These are phyloP conservation scores for Heliconius charithonia DNA, from an alignment of 2,888 invertebrate genomes.

Conservation along the genomic window DNA sequence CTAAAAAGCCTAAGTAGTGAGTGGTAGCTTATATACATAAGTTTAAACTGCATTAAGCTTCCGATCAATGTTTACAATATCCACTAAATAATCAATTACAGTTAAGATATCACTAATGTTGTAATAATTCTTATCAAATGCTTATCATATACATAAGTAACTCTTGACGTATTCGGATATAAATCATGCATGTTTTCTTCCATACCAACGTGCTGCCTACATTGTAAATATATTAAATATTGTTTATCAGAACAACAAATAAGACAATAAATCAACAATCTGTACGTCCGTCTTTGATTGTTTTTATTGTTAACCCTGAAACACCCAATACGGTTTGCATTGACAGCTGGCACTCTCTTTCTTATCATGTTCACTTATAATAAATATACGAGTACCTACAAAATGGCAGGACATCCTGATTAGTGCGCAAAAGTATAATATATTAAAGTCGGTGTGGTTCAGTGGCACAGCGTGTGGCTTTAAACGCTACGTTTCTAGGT, in stretches of 20 bases:
- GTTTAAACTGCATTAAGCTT: not conserved
- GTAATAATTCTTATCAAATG: slow-evolving; percentile 31
- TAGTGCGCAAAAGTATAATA: not conserved
- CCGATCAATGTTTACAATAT: not conserved
- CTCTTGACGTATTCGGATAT: slow-evolving; percentile 30
- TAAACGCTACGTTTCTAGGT: too few species aligned
- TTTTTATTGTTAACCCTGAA: slow-evolving; percentile 31
- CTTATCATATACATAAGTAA: slow-evolving; percentile 7
- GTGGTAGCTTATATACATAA: not conserved
- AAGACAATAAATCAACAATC: slow-evolving; percentile 43
- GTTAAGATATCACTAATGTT: slow-evolving; percentile 30
- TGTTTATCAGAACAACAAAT: slow-evolving; percentile 47
- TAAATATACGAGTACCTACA: not conserved
- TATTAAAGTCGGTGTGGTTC: too few species aligned
- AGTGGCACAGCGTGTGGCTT: too few species aligned
- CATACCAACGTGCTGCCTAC: slow-evolving; percentile 19
- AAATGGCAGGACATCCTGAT: not conserved
- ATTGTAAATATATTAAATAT: slow-evolving; percentile 29
- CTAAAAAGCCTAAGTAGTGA: too few species aligned
- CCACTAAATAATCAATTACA: slow-evolving; percentile 10
- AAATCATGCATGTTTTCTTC: slow-evolving; percentile 38
- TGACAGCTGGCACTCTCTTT: slow-evolving; percentile 8
- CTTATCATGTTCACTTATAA: slow-evolving; percentile 5
- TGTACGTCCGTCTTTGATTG: slow-evolving; percentile 28
- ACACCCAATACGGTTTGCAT: slow-evolving; percentile 23